phyloP scores from a whole-genome alignment of 2,797 vertebrate genomes.

The Onychomys torridus region DNA sequence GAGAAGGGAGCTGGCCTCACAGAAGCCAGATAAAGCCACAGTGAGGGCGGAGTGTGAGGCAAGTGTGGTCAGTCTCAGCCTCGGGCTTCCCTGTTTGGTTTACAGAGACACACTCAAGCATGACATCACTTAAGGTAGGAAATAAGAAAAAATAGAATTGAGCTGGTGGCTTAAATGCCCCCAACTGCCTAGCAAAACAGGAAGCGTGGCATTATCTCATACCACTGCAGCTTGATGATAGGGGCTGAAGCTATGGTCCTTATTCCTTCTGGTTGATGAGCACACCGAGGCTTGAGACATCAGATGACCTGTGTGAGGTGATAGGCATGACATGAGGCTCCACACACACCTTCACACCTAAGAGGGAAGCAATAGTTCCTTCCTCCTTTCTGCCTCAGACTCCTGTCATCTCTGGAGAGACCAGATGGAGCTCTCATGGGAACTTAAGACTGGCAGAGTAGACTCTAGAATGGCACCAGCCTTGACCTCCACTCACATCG shows the following conservation, averaged over 20 bases:
- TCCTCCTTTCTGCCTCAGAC: not conserved
- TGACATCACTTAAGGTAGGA: not conserved
- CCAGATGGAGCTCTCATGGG: rapidly evolving
- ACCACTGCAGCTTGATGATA: not conserved
- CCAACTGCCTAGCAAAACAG: not conserved
- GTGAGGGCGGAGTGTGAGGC: not conserved
- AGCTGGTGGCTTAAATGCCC: not conserved
- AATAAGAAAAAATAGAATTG: not conserved
- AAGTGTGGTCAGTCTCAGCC: not conserved
- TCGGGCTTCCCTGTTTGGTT: rapidly evolving
- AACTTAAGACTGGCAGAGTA: rapidly evolving
- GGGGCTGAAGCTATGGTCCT: not conserved
- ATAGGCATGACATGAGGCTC: not conserved
- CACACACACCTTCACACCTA: not conserved
- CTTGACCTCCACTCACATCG: not conserved
- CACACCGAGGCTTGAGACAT: not conserved
- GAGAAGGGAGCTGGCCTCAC: not conserved
- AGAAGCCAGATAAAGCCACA: not conserved
- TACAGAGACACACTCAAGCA: not conserved
- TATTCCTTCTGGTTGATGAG: not conserved
- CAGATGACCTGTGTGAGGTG: rapidly evolving
- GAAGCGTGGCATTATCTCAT: not conserved
- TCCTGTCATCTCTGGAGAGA: not conserved
- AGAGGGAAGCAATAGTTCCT: rapidly evolving
- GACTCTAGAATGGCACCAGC: rapidly evolving